phyloP scores from a whole-genome alignment of 53 echinoderm and acorn worm species.

The Stichopus horrens region DNA sequence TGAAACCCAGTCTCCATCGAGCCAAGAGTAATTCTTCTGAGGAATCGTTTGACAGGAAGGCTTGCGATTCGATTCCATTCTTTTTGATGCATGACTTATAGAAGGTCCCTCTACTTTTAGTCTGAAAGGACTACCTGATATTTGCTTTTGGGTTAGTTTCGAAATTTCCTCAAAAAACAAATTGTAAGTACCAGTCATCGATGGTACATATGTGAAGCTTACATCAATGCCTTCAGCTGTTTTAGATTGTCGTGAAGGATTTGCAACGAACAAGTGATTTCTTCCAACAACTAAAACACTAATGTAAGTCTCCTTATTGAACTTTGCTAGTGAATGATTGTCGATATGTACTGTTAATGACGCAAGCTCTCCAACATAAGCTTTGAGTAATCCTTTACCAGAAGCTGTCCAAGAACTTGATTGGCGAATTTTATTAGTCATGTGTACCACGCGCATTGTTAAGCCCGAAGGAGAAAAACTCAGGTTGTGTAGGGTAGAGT shows the following conservation, averaged over 20 bases:
- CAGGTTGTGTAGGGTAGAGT: neutral
- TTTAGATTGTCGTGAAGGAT: neutral
- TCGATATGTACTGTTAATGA: neutral
- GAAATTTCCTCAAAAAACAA: constrained; percentile 2
- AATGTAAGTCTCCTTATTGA: neutral
- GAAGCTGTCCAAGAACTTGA: neutral
- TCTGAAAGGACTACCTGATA: constrained; percentile 21
- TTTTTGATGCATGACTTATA: neutral
- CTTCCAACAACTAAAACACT: constrained; percentile 20
- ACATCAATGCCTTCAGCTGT: neutral
- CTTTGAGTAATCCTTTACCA: neutral
- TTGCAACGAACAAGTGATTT: neutral
- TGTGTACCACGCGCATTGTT: neutral
- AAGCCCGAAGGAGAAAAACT: neutral
- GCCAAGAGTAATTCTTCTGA: neutral
- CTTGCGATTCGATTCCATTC: neutral
- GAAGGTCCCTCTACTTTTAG: neutral
- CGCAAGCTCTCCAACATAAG: neutral
- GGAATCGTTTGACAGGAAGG: constrained; percentile 22
- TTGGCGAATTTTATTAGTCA: neutral
- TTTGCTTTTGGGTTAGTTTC: neutral
- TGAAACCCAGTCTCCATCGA: constrained; percentile 9
- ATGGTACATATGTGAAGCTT: neutral
- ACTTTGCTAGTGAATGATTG: too few species aligned
- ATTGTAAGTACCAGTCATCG: neutral